Percentiles rank a stretch among this genome's conserved stretches.
phyloP scores from a whole-genome alignment of 1,140 invertebrate genomes.

The Geopemphigus sp. region DNA sequence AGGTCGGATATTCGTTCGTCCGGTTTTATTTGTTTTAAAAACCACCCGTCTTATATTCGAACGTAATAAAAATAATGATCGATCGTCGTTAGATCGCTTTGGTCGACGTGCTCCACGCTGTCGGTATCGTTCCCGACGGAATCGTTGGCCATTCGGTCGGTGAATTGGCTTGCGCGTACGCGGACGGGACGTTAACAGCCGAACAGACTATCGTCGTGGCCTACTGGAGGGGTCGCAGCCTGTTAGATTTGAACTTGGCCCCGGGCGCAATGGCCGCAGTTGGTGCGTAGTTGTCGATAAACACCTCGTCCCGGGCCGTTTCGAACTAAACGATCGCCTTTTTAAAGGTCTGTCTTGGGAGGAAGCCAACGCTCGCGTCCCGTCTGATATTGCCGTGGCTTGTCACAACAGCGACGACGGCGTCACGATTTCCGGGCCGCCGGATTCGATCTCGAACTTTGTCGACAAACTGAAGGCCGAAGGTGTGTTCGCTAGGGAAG shows the following conservation, averaged over 20 bases:
- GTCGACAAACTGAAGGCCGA: slow-evolving; percentile 68
- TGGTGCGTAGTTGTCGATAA: slow-evolving; percentile 27
- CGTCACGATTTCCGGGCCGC: slow-evolving; percentile 82
- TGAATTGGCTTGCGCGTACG: slow-evolving; percentile 83
- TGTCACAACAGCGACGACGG: slow-evolving; percentile 84
- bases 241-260: slow-evolving; percentile 63
- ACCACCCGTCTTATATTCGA: too few relatives aligned
- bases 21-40: too few relatives aligned
- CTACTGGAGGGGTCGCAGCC: slow-evolving; percentile 64
- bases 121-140: slow-evolving; percentile 76
- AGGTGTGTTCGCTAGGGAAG: slow-evolving; percentile 78
- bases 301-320: too few relatives aligned
- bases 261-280: slow-evolving; percentile 54
- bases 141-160: slow-evolving; percentile 88
- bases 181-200: slow-evolving; percentile 78
- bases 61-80: too few relatives aligned
- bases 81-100: slow-evolving; percentile 69
- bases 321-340: too few relatives aligned
- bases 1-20: slow-evolving; percentile 59
- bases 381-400: slow-evolving; percentile 72
- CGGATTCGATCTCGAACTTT: slow-evolving; percentile 68
- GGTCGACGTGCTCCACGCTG: slow-evolving; percentile 69
- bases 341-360: slow-evolving; percentile 56
- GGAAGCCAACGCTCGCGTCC: slow-evolving; percentile 62
- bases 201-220: slow-evolving; percentile 81